These are phyloP conservation scores for Eulacestoma nigropectus DNA, from an alignment of 2,113 vertebrate genomes.

Conservation along the genomic window DNA sequence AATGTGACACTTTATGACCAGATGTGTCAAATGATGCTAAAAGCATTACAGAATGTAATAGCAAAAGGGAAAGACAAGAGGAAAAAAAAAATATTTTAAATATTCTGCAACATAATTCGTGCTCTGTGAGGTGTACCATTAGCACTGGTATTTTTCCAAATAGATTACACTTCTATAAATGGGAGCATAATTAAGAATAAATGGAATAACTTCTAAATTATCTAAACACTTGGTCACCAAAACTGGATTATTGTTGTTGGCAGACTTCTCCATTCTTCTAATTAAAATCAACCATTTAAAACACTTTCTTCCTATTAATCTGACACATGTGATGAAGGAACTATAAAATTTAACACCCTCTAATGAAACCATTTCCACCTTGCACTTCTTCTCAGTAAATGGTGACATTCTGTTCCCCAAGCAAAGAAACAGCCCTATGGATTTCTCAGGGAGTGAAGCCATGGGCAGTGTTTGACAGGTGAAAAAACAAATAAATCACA, in stretches of 20 bases:
- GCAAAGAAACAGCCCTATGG: neutral
- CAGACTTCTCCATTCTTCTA: constrained; percentile 27
- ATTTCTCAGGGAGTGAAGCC: neutral
- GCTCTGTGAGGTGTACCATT: neutral
- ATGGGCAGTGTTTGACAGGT: neutral
- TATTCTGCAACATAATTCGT: neutral
- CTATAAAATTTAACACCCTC: constrained; percentile 13
- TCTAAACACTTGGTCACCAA: neutral
- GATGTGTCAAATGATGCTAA: neutral
- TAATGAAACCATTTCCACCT: constrained; percentile 47
- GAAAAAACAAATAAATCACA: neutral
- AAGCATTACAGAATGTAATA: neutral
- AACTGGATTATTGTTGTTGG: constrained; percentile 16
- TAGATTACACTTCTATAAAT: neutral
- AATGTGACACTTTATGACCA: neutral
- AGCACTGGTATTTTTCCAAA: neutral
- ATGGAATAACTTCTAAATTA: neutral
- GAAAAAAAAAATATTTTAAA: neutral
- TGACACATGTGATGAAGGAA: constrained; percentile 32
- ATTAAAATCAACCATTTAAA: constrained; percentile 57
- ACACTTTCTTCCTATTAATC: constrained; percentile 32
- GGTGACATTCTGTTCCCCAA: neutral
- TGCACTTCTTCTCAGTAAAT: constrained; percentile 10
- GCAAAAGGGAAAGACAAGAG: neutral
- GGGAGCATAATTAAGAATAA: constrained; percentile 14